Evolutionary conservation across 2,888 invertebrate species (phyloP).

Genomic region (Punctoribates punctum): DNA sequence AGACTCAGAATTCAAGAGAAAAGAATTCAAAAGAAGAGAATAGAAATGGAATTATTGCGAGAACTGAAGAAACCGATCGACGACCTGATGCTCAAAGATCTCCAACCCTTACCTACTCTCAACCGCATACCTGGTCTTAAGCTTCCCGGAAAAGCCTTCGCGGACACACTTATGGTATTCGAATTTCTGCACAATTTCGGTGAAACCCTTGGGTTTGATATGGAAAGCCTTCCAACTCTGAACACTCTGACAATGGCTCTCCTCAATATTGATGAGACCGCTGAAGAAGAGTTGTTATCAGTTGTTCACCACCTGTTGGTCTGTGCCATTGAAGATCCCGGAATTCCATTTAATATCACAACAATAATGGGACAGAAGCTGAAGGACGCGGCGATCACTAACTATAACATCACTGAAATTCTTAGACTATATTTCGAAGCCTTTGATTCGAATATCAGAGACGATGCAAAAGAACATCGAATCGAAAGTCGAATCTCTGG

Average conservation of each 20-base stretch:
- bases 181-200: conserved; percentile 96
- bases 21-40: conserved; percentile 62
- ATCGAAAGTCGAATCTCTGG: conserved; percentile 38
- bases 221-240: conserved; percentile 79
- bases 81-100: conserved; percentile 73
- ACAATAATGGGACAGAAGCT: conserved; percentile 86
- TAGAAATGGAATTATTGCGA: conserved; percentile 65
- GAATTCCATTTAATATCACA: conserved; percentile 61
- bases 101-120: conserved; percentile 57
- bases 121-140: conserved; percentile 74
- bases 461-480: conserved; percentile 32
- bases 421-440: conserved; percentile 85
- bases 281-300: conserved; percentile 73
- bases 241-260: conserved; percentile 81
- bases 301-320: conserved; percentile 84
- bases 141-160: conserved; percentile 81
- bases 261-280: conserved; percentile 72
- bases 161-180: conserved; percentile 87
- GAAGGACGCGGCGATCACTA: conserved; percentile 74
- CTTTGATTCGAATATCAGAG: conserved; percentile 28
- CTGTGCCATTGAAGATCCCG: conserved; percentile 80
- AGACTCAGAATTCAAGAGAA: conserved; percentile 64
- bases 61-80: conserved; percentile 83
- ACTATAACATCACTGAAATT: conserved; percentile 85
- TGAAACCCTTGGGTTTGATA: conserved; percentile 85